A percentile compares a stretch with the other conserved stretches of the same genome.
Evolutionary conservation across 1,140 invertebrate species (phyloP).

Genomic region (Schmidtea mediterranea): DNA sequence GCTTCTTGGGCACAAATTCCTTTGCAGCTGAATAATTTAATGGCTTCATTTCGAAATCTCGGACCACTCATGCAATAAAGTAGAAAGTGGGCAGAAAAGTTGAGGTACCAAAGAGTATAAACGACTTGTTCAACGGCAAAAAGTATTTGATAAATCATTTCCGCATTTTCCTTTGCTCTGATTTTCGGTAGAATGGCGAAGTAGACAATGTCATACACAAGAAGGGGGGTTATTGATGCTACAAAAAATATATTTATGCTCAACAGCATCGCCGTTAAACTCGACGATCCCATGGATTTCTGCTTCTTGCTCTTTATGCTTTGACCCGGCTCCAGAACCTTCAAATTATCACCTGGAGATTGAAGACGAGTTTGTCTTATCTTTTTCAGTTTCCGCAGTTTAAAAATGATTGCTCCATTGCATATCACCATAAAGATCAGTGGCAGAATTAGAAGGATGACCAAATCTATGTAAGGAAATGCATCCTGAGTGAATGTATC

Average conservation of each 20-base stretch:
- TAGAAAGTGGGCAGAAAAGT: background rate
- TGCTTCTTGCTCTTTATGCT: background rate
- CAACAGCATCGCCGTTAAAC: background rate
- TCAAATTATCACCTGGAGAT: no score
- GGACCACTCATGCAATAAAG: constrained; percentile 3
- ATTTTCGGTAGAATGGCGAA: background rate
- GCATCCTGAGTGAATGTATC: no score
- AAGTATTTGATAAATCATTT: no score
- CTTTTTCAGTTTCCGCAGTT: background rate
- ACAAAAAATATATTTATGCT: background rate
- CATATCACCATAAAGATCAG: background rate
- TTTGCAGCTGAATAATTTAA: background rate
- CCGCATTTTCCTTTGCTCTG: no score
- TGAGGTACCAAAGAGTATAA: background rate
- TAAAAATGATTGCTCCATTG: background rate
- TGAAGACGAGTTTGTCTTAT: background rate
- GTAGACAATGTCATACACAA: background rate
- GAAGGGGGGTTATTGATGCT: background rate
- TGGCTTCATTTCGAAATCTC: constrained; percentile 1
- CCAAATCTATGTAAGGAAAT: background rate
- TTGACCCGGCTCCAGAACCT: no score
- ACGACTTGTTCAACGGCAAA: background rate
- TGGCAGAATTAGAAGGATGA: background rate
- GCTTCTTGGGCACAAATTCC: no score
- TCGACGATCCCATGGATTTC: background rate